phyloP scores from a whole-genome alignment of 2,888 invertebrate species.

The Rhabditoides inermis region DNA sequence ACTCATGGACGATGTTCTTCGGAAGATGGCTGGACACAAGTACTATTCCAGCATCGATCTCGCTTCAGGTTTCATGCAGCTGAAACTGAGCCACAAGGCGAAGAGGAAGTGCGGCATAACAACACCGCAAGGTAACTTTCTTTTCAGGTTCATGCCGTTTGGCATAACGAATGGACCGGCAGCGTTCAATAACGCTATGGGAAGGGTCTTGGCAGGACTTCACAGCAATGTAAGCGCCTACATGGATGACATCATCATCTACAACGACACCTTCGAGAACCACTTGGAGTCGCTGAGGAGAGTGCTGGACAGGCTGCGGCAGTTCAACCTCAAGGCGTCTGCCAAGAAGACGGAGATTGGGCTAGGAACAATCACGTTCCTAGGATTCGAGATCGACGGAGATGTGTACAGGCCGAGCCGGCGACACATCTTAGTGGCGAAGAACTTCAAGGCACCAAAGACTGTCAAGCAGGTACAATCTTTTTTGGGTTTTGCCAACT shows the following conservation, averaged over 20 bases:
- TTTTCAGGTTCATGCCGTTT: constrained; percentile 11
- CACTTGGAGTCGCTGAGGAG: constrained; percentile 9
- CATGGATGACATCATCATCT: constrained; percentile 19
- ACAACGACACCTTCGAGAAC: constrained; percentile 5
- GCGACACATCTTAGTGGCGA: constrained; percentile 12
- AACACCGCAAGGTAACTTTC: constrained; percentile 9
- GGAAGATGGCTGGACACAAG: constrained; percentile 5
- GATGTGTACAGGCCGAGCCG: constrained; percentile 9
- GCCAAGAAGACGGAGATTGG: constrained; percentile 19
- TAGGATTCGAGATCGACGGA: constrained; percentile 14
- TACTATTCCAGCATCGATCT: constrained; percentile 17
- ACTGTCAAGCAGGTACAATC: constrained; percentile 14
- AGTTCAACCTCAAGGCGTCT: constrained; percentile 13
- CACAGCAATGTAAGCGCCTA: constrained; percentile 10
- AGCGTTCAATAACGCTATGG: constrained; percentile 12
- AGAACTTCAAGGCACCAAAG: constrained; percentile 12
- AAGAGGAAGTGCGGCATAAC: constrained; percentile 9
- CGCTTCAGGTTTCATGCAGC: constrained; percentile 18
- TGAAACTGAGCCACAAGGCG: constrained; percentile 4
- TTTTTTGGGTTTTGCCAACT: constrained; percentile 25
- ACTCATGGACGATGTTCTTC: constrained; percentile 16
- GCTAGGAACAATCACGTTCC: constrained; percentile 6
- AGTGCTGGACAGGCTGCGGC: constrained; percentile 11
- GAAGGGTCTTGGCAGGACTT: constrained; percentile 10
- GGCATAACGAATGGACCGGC: constrained; percentile 16